Percentiles rank a stretch among this genome's conserved stretches.
These are phyloP conservation scores for Doryteuthis pealeii DNA, from an alignment of 1,140 invertebrate genomes.

Conservation along the genomic window DNA sequence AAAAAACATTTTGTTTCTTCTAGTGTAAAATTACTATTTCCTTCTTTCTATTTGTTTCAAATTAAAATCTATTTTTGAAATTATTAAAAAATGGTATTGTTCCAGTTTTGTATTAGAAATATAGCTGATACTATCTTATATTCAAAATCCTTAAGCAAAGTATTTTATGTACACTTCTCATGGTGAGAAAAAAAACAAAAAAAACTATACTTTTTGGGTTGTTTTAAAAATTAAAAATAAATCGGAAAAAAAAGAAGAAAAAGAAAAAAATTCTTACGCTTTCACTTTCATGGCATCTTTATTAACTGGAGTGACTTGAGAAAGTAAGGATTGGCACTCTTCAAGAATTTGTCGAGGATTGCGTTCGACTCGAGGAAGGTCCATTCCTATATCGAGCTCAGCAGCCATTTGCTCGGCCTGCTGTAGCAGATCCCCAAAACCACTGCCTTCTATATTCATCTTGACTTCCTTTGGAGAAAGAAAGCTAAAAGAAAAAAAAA, in stretches of 20 bases:
- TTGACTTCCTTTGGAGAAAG: not conserved
- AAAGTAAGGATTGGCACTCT: conserved; percentile 86
- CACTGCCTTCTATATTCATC: conserved; percentile 45
- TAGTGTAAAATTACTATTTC: too few relatives aligned
- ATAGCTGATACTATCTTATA: too few relatives aligned
- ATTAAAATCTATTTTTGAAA: too few relatives aligned
- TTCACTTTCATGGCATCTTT: conserved; percentile 79
- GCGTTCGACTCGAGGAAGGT: conserved; percentile 74
- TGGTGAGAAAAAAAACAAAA: too few relatives aligned
- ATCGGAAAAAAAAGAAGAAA: not conserved
- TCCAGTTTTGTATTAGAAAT: too few relatives aligned
- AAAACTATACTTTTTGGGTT: too few relatives aligned
- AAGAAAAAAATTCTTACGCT: conserved; percentile 72
- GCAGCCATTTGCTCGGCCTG: conserved; percentile 88
- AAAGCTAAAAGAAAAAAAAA: not conserved
- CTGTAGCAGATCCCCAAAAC: conserved; percentile 81
- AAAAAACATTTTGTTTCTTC: too few relatives aligned
- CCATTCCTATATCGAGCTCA: conserved; percentile 73
- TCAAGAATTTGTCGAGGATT: conserved; percentile 89
- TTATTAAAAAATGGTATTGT: too few relatives aligned
- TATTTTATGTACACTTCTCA: too few relatives aligned
- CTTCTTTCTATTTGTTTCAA: too few relatives aligned
- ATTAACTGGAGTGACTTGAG: conserved; percentile 75
- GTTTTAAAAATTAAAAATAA: too few relatives aligned
- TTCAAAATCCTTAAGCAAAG: too few relatives aligned